Evolutionary conservation across 1,140 invertebrate species (phyloP).

Genomic region (Pseudomyrmex concolor): DNA sequence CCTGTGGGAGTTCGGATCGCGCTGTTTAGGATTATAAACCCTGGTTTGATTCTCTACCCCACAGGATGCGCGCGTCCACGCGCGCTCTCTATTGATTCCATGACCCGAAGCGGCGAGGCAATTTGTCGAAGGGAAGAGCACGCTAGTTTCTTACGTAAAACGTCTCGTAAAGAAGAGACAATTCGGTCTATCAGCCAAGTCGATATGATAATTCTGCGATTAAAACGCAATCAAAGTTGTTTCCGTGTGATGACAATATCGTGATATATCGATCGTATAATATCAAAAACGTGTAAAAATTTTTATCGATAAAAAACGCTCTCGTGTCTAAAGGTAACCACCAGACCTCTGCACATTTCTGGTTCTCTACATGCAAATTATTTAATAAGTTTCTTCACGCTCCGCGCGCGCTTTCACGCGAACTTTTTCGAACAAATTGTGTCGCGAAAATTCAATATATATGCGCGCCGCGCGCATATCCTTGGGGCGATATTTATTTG

Average conservation of each 20-base stretch:
- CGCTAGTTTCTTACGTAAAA: slow-evolving; percentile 35
- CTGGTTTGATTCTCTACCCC: slow-evolving; percentile 68
- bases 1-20: not conserved
- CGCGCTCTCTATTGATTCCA: slow-evolving; percentile 72
- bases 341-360: too few species aligned
- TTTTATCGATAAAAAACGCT: too few species aligned
- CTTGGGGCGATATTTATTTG: slow-evolving; percentile 54
- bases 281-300: too few species aligned
- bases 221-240: too few species aligned
- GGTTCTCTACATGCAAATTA: slow-evolving; percentile 34
- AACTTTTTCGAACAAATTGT: slow-evolving; percentile 19
- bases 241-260: too few species aligned
- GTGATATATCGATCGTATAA: too few species aligned
- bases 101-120: slow-evolving; percentile 68
- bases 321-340: too few species aligned
- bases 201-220: too few species aligned
- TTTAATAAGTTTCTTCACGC: slow-evolving; percentile 33
- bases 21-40: slow-evolving; percentile 37
- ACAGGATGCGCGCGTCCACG: slow-evolving; percentile 73
- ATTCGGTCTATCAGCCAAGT: too few species aligned
- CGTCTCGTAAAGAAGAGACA: slow-evolving; percentile 8
- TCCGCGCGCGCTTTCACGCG: slow-evolving; percentile 20
- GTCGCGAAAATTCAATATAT: slow-evolving; percentile 45
- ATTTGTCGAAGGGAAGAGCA: slow-evolving; percentile 69
- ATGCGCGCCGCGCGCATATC: slow-evolving; percentile 13